Evolutionary conservation across 2,797 vertebrate species (phyloP).

Genomic region (Bradypus variegatus): DNA sequence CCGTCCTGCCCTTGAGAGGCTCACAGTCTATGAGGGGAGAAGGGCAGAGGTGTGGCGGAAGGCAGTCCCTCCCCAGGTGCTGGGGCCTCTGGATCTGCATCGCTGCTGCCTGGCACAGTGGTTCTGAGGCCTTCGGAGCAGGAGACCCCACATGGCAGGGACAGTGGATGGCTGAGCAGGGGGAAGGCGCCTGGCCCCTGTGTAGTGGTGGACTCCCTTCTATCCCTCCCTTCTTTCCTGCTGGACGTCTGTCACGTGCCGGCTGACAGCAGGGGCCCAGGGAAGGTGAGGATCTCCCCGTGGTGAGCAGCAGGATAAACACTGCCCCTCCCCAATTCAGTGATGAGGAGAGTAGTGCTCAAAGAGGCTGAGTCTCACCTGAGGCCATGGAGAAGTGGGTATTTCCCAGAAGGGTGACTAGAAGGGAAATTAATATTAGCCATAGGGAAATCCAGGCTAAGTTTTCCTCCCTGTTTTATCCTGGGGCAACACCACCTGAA

Average conservation of each 20-base stretch:
- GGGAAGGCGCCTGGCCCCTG: neutral
- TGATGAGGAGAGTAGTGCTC: neutral
- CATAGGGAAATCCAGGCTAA: neutral
- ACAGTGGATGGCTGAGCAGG: neutral
- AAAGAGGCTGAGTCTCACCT: neutral
- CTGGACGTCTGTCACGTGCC: neutral
- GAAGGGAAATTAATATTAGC: neutral
- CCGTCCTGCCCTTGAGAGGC: too few species aligned
- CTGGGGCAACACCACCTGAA: neutral
- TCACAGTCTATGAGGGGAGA: neutral
- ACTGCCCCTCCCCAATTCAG: neutral
- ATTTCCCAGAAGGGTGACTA: neutral
- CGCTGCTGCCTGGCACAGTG: neutral
- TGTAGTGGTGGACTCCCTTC: fast-evolving
- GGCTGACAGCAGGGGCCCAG: neutral
- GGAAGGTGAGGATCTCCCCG: neutral
- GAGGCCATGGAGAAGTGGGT: neutral
- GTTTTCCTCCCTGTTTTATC: neutral
- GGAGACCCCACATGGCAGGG: neutral
- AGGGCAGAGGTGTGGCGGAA: neutral
- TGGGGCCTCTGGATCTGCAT: neutral
- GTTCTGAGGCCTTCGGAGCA: neutral
- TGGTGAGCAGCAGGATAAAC: neutral
- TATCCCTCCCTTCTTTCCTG: neutral
- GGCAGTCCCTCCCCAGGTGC: neutral